Conservation (phyloP, 2,888 invertebrate genomes). For the Hofmannophila pseudospretella region DNA sequence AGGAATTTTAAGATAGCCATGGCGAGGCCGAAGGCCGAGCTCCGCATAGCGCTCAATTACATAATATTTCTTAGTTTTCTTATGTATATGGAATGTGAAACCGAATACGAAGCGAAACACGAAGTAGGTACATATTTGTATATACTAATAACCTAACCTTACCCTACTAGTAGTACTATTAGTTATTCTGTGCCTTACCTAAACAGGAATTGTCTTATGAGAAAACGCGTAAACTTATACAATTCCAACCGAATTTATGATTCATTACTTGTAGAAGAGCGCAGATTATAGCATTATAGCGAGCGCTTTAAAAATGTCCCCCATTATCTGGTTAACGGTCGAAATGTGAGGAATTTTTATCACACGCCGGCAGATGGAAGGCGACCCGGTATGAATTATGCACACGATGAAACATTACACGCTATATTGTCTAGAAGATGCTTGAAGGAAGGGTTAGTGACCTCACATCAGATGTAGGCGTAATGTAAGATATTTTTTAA, state of each 20-base stretch:
- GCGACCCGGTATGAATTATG: conserved; percentile 56
- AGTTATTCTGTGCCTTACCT: too few species aligned
- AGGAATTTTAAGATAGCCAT: too few species aligned
- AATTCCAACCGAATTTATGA: conserved; percentile 2
- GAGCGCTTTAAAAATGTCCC: conserved; percentile 33
- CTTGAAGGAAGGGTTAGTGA: conserved; percentile 15
- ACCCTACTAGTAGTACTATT: too few species aligned
- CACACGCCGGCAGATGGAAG: conserved; percentile 36
- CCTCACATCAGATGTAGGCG: conserved; percentile 4
- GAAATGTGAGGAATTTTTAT: conserved; percentile 59
- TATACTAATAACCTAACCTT: too few species aligned
- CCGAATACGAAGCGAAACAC: too few species aligned
- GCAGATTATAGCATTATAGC: conserved; percentile 26
- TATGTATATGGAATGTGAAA: too few species aligned
- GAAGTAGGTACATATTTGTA: too few species aligned
- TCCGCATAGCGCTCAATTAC: too few species aligned
- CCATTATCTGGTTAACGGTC: conserved; percentile 34
- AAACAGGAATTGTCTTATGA: too few species aligned
- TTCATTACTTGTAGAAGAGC: conserved; percentile 6
- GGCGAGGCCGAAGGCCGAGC: too few species aligned
- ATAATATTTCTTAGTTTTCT: too few species aligned
- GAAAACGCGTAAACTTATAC: background rate
- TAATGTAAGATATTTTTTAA: background rate
- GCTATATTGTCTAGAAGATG: conserved; percentile 26
- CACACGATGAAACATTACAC: conserved; percentile 44